Evolutionary conservation across 2,888 invertebrate species (phyloP).

Genomic region (Thera britannica): DNA sequence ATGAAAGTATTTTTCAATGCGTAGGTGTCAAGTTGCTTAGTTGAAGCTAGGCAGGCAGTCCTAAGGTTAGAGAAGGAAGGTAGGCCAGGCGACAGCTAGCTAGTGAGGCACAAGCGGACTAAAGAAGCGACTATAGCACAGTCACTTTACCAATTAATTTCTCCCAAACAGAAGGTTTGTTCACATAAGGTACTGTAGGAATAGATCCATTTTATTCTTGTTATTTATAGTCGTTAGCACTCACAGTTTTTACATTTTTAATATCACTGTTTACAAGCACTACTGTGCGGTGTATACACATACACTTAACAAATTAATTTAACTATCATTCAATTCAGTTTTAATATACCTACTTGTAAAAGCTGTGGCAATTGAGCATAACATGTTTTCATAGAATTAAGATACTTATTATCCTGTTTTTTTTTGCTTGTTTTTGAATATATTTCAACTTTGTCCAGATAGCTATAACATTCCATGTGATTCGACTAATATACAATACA

Average conservation of each 20-base stretch:
- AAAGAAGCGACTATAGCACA: constrained; percentile 65
- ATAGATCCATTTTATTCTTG: constrained; percentile 51
- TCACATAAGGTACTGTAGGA: constrained; percentile 75
- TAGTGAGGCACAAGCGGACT: constrained; percentile 79
- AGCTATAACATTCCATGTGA: constrained; percentile 66
- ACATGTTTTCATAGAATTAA: constrained; percentile 60
- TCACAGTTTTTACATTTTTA: constrained; percentile 75
- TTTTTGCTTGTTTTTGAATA: constrained; percentile 50
- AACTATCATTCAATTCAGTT: constrained; percentile 38
- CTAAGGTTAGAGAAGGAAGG: constrained; percentile 69
- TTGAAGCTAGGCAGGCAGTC: constrained; percentile 82
- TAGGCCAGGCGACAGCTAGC: constrained; percentile 75
- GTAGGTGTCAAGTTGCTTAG: constrained; percentile 82
- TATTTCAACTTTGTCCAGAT: constrained; percentile 50
- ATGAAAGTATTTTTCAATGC: constrained; percentile 74
- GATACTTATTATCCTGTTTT: constrained; percentile 54
- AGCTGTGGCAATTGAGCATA: constrained; percentile 65
- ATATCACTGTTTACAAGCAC: constrained; percentile 47
- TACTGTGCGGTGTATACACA: constrained; percentile 37
- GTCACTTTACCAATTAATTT: constrained; percentile 60
- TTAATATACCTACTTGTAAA: constrained; percentile 52
- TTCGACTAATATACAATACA: constrained; percentile 35
- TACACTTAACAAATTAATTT: constrained; percentile 17
- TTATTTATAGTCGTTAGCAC: constrained; percentile 65
- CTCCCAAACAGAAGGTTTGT: constrained; percentile 68